Base-by-base conservation (phyloP, 2,888 invertebrate species). In the Brachynemurus nebulosus region DNA sequence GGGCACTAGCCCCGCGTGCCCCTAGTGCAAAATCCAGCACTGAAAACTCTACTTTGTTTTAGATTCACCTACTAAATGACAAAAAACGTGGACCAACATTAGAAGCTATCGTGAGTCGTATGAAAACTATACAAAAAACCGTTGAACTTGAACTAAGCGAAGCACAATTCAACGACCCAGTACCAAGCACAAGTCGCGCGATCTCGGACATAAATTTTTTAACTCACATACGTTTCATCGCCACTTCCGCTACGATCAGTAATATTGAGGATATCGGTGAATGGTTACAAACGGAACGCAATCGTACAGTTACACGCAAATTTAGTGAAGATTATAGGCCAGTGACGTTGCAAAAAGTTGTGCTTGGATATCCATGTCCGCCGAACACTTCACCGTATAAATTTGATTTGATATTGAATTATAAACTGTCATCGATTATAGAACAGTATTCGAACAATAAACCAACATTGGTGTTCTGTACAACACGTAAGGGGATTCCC, bases 401-500 rank as follows among this genome's bases (percentile, higher is more conserved):
- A 54, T 88, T 88, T 59, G 86, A 86, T 54, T 70, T 86, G 47
- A 69, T 72, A 12, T 69, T 88, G n/a, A 84, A 75, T 57, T 86
- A 86, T 61, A 82, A 80, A 58, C 62, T 88, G 2, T 71, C 74
- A 57, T 63, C 69, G 1, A 64, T 86, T 41, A 77, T 88, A 52
- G 69, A 76, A 53, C 76, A 74, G 53, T 76, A 85, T 60, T 74
- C 83, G 9, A 67, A 78, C 20, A 74, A 78, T 30, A 86, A 83
- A 64, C 85, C 86, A 18, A 78, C 84, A 1, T 57, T 80, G 65
- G 79, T 79, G 64, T 86, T 86, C 59, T 86, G 85, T 59, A 79
- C 78, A 51, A 84, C 84, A 1, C 66, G 86, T 40, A 86, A 85
- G 61, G 76, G 81, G 9, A 37, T 44, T n/a, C n/a, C 18, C 2